These are phyloP conservation scores for Nothoprocta pentlandii DNA, from an alignment of 2,113 vertebrate species.

Conservation along the genomic window DNA sequence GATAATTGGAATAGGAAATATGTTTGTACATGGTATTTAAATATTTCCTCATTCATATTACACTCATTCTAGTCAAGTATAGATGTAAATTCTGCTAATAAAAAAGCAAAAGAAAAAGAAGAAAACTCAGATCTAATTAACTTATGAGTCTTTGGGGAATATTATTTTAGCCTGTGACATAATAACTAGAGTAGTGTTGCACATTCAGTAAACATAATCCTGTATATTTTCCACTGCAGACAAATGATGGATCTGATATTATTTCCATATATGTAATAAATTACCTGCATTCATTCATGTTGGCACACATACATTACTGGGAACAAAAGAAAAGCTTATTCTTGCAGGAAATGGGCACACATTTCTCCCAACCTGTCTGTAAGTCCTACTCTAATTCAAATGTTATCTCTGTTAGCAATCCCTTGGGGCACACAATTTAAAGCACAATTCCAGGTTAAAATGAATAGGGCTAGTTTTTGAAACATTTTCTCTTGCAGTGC, in stretches of 20 bases:
- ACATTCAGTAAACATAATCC: background rate
- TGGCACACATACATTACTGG: background rate
- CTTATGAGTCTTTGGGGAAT: background rate
- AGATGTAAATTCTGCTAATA: background rate
- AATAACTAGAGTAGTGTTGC: background rate
- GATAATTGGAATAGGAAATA: background rate
- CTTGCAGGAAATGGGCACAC: constrained; percentile 11
- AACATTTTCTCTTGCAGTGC: background rate
- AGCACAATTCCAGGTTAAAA: background rate
- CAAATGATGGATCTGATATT: background rate
- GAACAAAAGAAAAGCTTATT: constrained; percentile 33
- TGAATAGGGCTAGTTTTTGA: background rate
- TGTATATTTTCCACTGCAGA: constrained; percentile 2
- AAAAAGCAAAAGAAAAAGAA: background rate
- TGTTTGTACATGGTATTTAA: background rate
- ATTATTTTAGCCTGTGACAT: background rate
- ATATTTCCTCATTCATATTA: background rate
- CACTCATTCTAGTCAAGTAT: background rate
- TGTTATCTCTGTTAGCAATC: constrained; percentile 34
- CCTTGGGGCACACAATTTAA: constrained; percentile 21
- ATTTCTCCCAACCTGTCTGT: constrained; percentile 23
- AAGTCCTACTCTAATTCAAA: constrained; percentile 50
- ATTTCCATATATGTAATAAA: constrained; percentile 16
- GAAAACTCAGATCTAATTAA: constrained; percentile 16
- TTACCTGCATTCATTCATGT: constrained; percentile 25